Percentiles rank a stretch among this genome's conserved stretches.
Evolutionary conservation across 2,797 vertebrate genomes (phyloP).

Genomic region (Crenichthys baileyi): DNA sequence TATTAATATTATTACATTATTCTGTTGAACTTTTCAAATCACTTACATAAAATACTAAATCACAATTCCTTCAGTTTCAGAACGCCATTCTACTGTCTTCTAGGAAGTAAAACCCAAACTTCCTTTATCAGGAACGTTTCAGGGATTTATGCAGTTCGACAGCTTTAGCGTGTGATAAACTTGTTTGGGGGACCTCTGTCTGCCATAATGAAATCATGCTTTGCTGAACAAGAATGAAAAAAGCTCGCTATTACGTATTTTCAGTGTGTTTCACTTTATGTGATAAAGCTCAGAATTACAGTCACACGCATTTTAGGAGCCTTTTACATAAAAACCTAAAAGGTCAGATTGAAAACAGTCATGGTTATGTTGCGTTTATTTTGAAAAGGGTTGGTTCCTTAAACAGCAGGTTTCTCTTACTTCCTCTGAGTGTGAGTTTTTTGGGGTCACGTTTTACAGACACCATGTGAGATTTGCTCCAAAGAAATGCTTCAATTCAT

Average conservation of each 20-base stretch:
- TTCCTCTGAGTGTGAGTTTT: not conserved
- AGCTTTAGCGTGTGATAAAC: not conserved
- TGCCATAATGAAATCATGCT: not conserved
- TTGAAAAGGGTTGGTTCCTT: not conserved
- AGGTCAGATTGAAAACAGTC: not conserved
- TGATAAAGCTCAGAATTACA: not conserved
- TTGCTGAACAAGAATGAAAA: not conserved
- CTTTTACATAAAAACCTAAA: not conserved
- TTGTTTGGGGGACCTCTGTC: not conserved
- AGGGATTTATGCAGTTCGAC: not conserved
- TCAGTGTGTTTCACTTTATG: not conserved
- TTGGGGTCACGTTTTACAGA: not conserved
- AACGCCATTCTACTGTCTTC: not conserved
- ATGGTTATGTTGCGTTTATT: not conserved
- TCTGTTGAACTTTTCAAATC: not conserved
- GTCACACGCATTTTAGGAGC: too few species aligned
- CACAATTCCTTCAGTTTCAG: not conserved
- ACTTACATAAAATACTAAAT: not conserved
- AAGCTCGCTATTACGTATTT: not conserved
- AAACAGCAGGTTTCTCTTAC: not conserved
- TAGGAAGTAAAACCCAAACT: not conserved
- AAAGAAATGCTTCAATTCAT: not conserved
- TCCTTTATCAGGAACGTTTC: not conserved
- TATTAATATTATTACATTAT: not conserved
- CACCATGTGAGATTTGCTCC: not conserved